These are phyloP conservation scores for Pygmarrhopalites habei DNA, from an alignment of 1,140 invertebrate genomes.

Conservation along the genomic window DNA sequence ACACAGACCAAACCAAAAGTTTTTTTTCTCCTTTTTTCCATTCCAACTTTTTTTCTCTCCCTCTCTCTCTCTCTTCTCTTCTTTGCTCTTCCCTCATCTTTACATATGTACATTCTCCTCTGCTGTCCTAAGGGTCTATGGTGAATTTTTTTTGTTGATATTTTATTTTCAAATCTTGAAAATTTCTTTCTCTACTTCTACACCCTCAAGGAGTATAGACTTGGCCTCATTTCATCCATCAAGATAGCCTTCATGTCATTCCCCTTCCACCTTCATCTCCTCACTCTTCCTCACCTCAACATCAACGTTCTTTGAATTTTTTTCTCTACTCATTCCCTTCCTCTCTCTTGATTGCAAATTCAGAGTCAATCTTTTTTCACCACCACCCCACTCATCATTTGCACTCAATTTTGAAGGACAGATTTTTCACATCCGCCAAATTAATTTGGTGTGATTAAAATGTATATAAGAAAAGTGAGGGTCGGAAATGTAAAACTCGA, in stretches of 20 bases:
- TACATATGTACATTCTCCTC: too few relatives aligned
- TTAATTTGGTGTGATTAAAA: too few relatives aligned
- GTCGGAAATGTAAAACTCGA: too few relatives aligned
- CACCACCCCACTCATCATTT: too few relatives aligned
- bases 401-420: too few relatives aligned
- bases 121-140: slow-evolving; percentile 19
- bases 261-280: background rate
- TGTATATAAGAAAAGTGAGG: too few relatives aligned
- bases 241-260: background rate
- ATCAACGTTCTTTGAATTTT: background rate
- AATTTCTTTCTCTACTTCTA: slow-evolving; percentile 2
- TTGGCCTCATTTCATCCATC: background rate
- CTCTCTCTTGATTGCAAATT: too few relatives aligned
- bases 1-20: slow-evolving; percentile 11
- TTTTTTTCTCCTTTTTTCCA: slow-evolving; percentile 8
- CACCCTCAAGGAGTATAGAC: background rate
- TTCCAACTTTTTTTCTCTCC: slow-evolving; percentile 5
- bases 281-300: background rate
- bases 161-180: slow-evolving; percentile 17
- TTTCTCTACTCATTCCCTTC: background rate
- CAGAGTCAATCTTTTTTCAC: too few relatives aligned
- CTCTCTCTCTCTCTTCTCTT: slow-evolving; percentile 6
- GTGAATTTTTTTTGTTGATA: slow-evolving; percentile 22
- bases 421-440: too few relatives aligned
- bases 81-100: background rate